phyloP scores from a whole-genome alignment of 2,888 invertebrate genomes.

The Celastrina argiolus region DNA sequence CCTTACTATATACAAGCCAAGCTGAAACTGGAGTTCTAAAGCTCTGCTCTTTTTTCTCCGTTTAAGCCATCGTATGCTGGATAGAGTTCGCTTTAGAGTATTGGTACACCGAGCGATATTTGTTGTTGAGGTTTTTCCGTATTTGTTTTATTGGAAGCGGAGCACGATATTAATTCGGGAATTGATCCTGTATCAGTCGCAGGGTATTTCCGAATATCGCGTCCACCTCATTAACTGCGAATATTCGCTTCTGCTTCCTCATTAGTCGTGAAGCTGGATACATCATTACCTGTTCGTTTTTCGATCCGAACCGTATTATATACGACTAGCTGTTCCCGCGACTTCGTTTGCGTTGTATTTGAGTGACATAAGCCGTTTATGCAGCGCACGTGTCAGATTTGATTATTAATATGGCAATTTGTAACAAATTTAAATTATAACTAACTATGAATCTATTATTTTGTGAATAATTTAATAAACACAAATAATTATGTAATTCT shows the following conservation, averaged over 20 bases:
- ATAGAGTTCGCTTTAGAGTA: not conserved
- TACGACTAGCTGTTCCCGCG: too few relatives aligned
- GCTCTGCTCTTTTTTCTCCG: not conserved
- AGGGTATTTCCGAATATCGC: not conserved
- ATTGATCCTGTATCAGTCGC: not conserved
- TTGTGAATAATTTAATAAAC: too few relatives aligned
- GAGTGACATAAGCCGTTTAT: too few relatives aligned
- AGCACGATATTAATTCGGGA: constrained; percentile 5
- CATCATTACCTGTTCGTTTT: not conserved
- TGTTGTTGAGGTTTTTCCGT: not conserved
- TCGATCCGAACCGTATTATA: too few relatives aligned
- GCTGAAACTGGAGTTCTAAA: too few relatives aligned
- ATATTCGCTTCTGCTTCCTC: not conserved
- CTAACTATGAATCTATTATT: too few relatives aligned
- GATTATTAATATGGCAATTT: too few relatives aligned
- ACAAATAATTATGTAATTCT: too few relatives aligned
- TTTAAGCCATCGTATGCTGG: not conserved
- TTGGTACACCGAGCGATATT: not conserved
- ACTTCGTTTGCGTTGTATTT: too few relatives aligned
- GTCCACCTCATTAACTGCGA: constrained; percentile 9
- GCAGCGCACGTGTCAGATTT: too few relatives aligned
- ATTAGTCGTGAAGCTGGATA: not conserved
- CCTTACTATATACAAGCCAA: too few relatives aligned
- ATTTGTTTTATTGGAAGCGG: not conserved
- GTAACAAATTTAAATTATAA: too few relatives aligned